Evolutionary conservation across 2,797 vertebrate genomes (phyloP), one percentile per base, ranked within the genome.

Genomic region (Leucoraja ocellata): DNA sequence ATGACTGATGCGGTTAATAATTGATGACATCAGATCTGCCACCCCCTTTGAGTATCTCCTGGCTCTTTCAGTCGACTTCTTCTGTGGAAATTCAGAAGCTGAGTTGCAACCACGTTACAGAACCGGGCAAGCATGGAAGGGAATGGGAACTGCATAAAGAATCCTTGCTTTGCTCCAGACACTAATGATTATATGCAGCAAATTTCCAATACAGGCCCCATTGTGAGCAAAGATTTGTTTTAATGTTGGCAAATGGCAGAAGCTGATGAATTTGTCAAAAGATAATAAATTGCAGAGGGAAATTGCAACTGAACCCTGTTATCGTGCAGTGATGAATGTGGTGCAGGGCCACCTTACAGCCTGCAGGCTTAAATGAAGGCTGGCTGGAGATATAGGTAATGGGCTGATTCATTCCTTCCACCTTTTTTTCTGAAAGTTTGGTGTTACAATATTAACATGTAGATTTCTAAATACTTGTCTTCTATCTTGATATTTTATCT

Each of bases 181-280:
- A 76, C 73, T 74, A n/a, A 13, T 54, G 68, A 54, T 54, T 74
- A 25, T 14, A 58, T n/a, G 13, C 11, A 16, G 73, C 14, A 25
- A 76, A 23, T 36, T 91, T 71, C n/a, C 18, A 71, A 90, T 46
- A 1, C 16, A 9, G 1, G 68, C 2, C 63, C 84, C 63, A 23
- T 36, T 90, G n/a, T n/a, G n/a, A 88, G 84, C n/a, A n/a, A 68
- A 18, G 14, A 71, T 71, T 90, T 90, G 63, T 90, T 90, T 32
- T 32, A 90, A 39, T 90, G 86, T 90, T 90, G 63, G 18, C 65
- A 90, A 39, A 68, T 14, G 25, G 28, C 83, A 63, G 58, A 63
- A 63, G 58, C 25, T 39, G n/a, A 18, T 36, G 7, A 65, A 25
- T 71, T 90, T 90, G 63, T 39, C 32, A 90, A 23, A 23, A 21